phyloP scores from a whole-genome alignment of 2,113 vertebrate genomes.

The Ploceus nigricollis region DNA sequence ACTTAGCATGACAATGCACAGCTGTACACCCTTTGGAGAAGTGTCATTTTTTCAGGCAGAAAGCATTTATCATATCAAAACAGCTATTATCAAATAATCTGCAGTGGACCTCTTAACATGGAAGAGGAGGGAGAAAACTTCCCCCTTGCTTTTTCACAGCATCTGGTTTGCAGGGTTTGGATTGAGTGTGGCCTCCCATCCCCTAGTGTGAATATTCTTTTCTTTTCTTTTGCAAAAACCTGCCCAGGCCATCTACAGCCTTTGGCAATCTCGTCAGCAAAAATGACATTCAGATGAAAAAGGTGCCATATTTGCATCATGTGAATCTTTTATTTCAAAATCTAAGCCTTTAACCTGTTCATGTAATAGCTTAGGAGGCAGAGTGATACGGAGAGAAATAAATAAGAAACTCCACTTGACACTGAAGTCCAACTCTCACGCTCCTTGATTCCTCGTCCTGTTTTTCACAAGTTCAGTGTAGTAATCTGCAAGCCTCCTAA shows the following conservation, averaged over 20 bases:
- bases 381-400: not conserved
- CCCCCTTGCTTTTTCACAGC: not conserved
- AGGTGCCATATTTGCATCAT: not conserved
- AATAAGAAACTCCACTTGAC: not conserved
- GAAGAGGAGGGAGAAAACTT: not conserved
- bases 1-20: conserved; percentile 1
- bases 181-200: not conserved
- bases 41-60: conserved; percentile 9
- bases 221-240: not conserved
- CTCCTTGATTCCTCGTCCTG: not conserved
- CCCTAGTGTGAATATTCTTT: not conserved
- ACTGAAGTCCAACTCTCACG: not conserved
- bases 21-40: conserved; percentile 1
- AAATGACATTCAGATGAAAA: not conserved
- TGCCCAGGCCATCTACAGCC: not conserved
- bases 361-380: not conserved
- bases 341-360: not conserved
- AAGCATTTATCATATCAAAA: not conserved
- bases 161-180: not conserved
- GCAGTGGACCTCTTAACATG: not conserved
- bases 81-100: conserved; percentile 8
- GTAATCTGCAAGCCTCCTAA: not conserved
- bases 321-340: not conserved
- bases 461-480: not conserved
- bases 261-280: not conserved